Conservation (phyloP, 2,888 invertebrate genomes). For the Athripsodes cinereus region DNA sequence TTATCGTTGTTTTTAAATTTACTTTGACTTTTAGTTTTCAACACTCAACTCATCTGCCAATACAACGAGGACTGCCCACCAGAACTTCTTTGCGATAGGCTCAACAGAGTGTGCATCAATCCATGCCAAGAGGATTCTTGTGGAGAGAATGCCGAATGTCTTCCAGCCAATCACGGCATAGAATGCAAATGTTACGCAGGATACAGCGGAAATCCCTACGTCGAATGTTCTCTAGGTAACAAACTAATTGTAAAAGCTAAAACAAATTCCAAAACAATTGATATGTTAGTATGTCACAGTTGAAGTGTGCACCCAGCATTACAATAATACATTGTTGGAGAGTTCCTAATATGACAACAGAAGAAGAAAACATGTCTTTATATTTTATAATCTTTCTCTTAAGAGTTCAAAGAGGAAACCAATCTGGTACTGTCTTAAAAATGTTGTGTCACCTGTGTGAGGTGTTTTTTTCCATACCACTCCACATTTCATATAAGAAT, state of each 20-base stretch:
- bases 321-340: no score
- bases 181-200: constrained; percentile 71
- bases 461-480: no score
- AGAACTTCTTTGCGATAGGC: constrained; percentile 75
- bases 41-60: constrained; percentile 64
- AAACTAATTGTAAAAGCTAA: background rate
- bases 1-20: no score
- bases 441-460: no score
- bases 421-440: no score
- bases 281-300: background rate
- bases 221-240: constrained; percentile 61
- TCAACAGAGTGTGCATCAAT: constrained; percentile 78
- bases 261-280: background rate
- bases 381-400: no score
- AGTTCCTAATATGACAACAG: no score
- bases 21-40: constrained; percentile 35
- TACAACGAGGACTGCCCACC: constrained; percentile 89
- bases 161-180: constrained; percentile 67
- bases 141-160: constrained; percentile 75
- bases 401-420: no score
- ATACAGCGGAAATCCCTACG: constrained; percentile 70
- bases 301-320: no score
- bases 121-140: constrained; percentile 76
- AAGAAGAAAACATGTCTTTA: no score
- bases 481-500: no score